Evolutionary conservation across 2,888 invertebrate genomes (phyloP), one percentile per base, ranked within the genome.

Genomic region (Phaonia tiefii): DNA sequence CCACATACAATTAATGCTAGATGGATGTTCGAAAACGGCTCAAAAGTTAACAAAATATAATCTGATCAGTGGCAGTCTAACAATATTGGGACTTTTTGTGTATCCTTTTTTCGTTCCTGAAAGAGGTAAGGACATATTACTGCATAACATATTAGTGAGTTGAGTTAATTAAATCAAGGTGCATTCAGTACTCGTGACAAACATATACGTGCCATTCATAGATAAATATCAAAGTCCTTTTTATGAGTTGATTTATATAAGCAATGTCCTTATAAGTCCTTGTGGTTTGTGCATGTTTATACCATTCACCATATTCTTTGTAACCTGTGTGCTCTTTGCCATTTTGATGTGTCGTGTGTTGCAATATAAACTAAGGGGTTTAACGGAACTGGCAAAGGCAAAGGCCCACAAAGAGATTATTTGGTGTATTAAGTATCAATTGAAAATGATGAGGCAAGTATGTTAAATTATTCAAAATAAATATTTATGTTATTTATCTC

Each of bases 351-450:
- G 83, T 15, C 82, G 82, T 39, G 80, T 83, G 4, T 44, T 85
- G 31, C 83, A 85, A 65, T 56, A 83, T 71, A 83, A 83, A 2
- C 69, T 85, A 1, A 69, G 67, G 7, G 11, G 74, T 25, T 10
- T 88, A 31, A 72, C 83, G 25, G 4, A 66, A 3, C 31, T 83
- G 25, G 44, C 69, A 0, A 37, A 70, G 0, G 7, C 42, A 1
- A 58, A 69, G 10, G 80, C 84, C 7, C 73, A 63, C 0, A 31
- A 67, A 11, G 83, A 87, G 66, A 77, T 89, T 2, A 86, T 85
- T 39, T 85, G 84, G 83, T 88, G 89, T 79, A 86, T 89, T 25
- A 82, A 63, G 58, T 87, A 86, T 80, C 89, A 89, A 51, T 54
- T 84, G 10, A 85, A 86, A 15, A 79, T 89, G 44, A 74, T 84